These are phyloP conservation scores for Brachionus sp. DNA, from an alignment of 1,140 invertebrate genomes.

Conservation along the genomic window DNA sequence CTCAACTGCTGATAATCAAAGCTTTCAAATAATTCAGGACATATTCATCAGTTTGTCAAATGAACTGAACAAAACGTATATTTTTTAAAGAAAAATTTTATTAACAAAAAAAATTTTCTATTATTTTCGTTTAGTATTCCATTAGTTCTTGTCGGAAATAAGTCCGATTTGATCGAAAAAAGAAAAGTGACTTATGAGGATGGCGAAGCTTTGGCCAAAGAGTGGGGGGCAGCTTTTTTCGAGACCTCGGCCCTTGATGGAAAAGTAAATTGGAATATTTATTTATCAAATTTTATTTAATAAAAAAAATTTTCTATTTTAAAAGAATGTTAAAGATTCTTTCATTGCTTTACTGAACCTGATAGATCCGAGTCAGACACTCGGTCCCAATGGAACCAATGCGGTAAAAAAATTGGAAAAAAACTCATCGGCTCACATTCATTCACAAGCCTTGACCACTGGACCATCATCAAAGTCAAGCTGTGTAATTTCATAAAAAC, in stretches of 20 bases:
- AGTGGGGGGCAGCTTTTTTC: not conserved
- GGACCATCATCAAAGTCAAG: not conserved
- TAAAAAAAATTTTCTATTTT: not conserved
- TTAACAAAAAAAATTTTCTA: not conserved
- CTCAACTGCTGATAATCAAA: slow-evolving; percentile 16
- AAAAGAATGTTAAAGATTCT: not conserved
- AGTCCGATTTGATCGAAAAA: slow-evolving; percentile 10
- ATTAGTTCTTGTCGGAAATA: slow-evolving; percentile 33
- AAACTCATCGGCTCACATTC: not conserved
- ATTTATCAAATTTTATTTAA: not conserved
- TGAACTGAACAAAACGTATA: slow-evolving; percentile 26
- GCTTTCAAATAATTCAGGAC: not conserved
- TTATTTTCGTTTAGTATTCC: slow-evolving; percentile 7
- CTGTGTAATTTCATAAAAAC: not conserved
- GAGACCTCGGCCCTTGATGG: slow-evolving; percentile 37
- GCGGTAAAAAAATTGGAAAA: not conserved
- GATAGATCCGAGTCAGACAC: not conserved
- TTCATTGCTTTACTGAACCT: not conserved
- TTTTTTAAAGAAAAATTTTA: not conserved
- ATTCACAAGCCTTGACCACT: not conserved
- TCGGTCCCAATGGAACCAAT: not conserved
- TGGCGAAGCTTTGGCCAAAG: not conserved
- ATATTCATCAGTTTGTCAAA: not conserved
- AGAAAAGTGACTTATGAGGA: not conserved
- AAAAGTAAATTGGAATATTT: not conserved